Base-by-base conservation (phyloP, 2,797 vertebrate genomes). In the Psittacula echo region DNA sequence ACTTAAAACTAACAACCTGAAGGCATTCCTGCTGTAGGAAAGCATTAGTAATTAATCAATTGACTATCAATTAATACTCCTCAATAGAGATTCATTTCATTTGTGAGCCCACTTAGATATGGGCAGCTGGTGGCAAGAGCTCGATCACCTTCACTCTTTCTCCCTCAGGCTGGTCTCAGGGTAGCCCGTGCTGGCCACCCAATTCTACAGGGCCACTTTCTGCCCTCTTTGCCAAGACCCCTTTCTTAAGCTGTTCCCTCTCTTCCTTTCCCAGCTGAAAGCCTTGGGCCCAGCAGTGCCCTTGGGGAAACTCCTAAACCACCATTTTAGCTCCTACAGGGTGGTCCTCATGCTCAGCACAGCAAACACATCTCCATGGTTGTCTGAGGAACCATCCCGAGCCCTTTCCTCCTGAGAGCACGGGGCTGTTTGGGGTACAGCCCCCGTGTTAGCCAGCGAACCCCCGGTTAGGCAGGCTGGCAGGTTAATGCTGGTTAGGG, bases 141-240 rank as follows among this genome's bases (percentile, higher is more conserved):
- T 29, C 19, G 4, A 48, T 32, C 47, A 47, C 16, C 21, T 70
- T 76, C 21, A 8, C 0, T 0, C 23, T 5, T 23, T 62, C 11
- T 20, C 44, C 42, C 53, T 62, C 0, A 0, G 58, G 53, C 62
- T 73, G 70, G 17, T 11, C 1, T 37, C 64, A 0, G 12, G 34
- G 65, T 54, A 80, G 60, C 42, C 74, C 29, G 8, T 2, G 2
- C 11, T 0, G 2, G 30, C 53, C 21, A 13, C 15, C 17, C 0
- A 0, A 27, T 26, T 23, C 32, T 13, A 1, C 0, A 1, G 34
- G 10, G 23, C 15, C 1, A 0, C n/a, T 19, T 91, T 37, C 34
- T 2, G 1, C 15, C 41, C 13, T 39, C 42, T 48, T 41, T 77
- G 30, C 34, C 24, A 27, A 68, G 76, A 64, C 20, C 32, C 20